Base-by-base conservation (phyloP, 1,140 invertebrate species). In the Onthophagus taurus region DNA sequence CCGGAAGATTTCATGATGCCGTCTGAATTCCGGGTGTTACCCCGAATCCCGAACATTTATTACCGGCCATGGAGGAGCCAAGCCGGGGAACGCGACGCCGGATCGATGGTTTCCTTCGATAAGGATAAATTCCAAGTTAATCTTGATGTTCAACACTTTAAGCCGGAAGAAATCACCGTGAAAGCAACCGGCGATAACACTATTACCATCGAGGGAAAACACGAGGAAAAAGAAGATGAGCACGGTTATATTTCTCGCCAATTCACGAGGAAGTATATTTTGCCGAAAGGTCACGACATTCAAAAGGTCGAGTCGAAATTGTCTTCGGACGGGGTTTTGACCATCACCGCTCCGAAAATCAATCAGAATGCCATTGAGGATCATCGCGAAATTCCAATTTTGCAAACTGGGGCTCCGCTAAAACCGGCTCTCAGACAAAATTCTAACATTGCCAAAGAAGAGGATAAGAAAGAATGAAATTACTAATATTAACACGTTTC, bases 121-220 rank as follows among this genome's bases (percentile, higher is more conserved):
- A 76, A 76, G 21, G 71, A 79, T 24, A 71, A 72, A 3, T 80
- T 79, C 49, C 74, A 85, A 59, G 76, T 83, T 0, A 77, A 75
- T 49, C 61, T 89, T 56, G 88, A 93, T 58, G 85, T 94, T 1
- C 78, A 85, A 26, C 86, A 92, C 50, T 94, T 93, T 59, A 68
- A 76, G 23, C 86, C 89, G 0, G 78, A 83, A 31, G 89, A 93
- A 60, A 79, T 94, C 8, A 72, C 74, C 4, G 85, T 94, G 1
- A 89, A 86, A 59, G 73, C 77, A 0, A 83, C 81, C 0, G 75
- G 78, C 2, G 83, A 87, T 36, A 78, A 79, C 31, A 71, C 65
- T 4, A 67, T 85, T 1, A 58, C 82, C 1, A 69, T 86, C 1
- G 76, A 83, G 50, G 82, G 76, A 2, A 86, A 83, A 53, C 83